These are phyloP conservation scores for Microtus richardsoni DNA, from an alignment of 2,113 vertebrate species.

Conservation along the genomic window DNA sequence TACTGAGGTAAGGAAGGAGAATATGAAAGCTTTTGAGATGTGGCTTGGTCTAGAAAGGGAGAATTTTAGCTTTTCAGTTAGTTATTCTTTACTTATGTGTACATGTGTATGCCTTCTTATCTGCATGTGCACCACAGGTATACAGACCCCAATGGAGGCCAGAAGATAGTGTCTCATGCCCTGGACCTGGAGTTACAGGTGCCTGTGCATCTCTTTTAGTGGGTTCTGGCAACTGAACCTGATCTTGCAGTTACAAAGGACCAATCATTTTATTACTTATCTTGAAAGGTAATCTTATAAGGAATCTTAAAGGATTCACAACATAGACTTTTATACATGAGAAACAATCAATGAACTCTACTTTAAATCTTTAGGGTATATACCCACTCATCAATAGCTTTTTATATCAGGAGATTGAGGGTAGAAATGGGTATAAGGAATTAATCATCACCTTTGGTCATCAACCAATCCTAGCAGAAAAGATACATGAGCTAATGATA, in stretches of 20 bases:
- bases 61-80: background rate
- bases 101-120: background rate
- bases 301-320: too few relatives aligned
- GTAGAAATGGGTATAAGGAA: too few relatives aligned
- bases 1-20: background rate
- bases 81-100: background rate
- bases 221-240: background rate
- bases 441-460: too few relatives aligned
- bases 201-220: background rate
- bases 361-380: too few relatives aligned
- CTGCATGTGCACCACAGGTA: background rate
- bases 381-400: too few relatives aligned
- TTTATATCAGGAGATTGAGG: too few relatives aligned
- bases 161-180: background rate
- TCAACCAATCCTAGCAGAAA: too few relatives aligned
- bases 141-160: background rate
- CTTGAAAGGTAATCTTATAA: too few relatives aligned
- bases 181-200: background rate
- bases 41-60: background rate
- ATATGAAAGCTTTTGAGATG: slow-evolving; percentile 12
- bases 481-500: too few relatives aligned
- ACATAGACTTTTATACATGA: too few relatives aligned
- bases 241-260: background rate
- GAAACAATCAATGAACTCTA: too few relatives aligned
- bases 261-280: too few relatives aligned